These are phyloP conservation scores for Myopa testacea DNA, from an alignment of 2,888 invertebrate species.

Conservation along the genomic window DNA sequence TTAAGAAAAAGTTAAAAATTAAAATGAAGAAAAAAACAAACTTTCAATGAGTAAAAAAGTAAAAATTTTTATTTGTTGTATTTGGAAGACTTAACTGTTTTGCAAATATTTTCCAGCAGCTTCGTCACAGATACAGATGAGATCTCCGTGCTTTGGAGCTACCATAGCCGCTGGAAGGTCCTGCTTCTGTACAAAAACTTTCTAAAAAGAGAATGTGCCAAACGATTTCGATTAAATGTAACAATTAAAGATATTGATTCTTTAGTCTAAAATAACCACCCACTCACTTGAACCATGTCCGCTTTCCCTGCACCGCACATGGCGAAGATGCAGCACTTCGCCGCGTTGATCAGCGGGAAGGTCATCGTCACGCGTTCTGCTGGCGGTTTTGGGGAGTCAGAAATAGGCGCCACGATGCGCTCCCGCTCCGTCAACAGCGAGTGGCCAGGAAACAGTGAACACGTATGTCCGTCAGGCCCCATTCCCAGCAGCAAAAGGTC, in stretches of 20 bases:
- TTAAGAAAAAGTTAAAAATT: background rate
- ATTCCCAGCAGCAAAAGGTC: conserved; percentile 93
- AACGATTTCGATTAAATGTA: background rate
- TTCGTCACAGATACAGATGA: conserved; percentile 76
- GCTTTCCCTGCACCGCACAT: conserved; percentile 88
- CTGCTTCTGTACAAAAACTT: conserved; percentile 81
- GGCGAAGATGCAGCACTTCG: conserved; percentile 85
- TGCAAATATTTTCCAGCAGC: conserved; percentile 65
- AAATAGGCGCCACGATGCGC: conserved; percentile 83
- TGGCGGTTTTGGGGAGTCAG: conserved; percentile 97
- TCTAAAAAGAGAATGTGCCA: conserved; percentile 71
- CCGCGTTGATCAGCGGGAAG: conserved; percentile 88
- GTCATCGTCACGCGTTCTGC: conserved; percentile 91
- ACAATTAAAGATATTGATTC: too few species aligned
- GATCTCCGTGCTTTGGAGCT: conserved; percentile 75
- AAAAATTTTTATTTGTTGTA: background rate
- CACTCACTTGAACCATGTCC: conserved; percentile 83
- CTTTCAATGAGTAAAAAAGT: background rate
- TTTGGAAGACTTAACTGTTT: background rate
- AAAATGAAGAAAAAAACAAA: background rate
- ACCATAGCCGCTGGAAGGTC: conserved; percentile 83
- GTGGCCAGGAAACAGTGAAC: conserved; percentile 93
- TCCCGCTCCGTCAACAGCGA: conserved; percentile 73
- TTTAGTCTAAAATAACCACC: background rate
- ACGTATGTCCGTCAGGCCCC: conserved; percentile 99